phyloP scores from a whole-genome alignment of 1,140 invertebrate genomes.

The Drosophila bipectinata region DNA sequence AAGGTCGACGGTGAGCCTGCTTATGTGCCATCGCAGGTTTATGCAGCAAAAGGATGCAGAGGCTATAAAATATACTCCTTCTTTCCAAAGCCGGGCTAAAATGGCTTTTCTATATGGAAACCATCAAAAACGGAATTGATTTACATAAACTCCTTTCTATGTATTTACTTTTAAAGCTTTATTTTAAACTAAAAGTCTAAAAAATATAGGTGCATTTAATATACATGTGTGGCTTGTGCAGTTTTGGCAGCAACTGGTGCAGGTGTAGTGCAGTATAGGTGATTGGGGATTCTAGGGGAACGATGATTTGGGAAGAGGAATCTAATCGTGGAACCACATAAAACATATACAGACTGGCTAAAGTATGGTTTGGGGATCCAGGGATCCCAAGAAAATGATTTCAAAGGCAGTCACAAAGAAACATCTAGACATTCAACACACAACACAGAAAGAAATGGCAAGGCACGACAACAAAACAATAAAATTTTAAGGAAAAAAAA shows the following conservation, averaged over 20 bases:
- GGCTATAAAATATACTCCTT: not conserved
- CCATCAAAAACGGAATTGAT: not conserved
- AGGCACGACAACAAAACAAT: slow-evolving; percentile 49
- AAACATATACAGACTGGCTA: slow-evolving; percentile 1
- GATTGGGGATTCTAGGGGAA: slow-evolving; percentile 28
- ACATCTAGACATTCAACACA: slow-evolving; percentile 64
- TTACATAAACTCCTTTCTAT: not conserved
- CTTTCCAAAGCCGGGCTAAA: not conserved
- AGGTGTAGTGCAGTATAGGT: slow-evolving; percentile 37
- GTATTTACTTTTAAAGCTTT: not conserved
- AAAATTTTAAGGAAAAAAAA: slow-evolving; percentile 28
- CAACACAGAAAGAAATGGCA: slow-evolving; percentile 50
- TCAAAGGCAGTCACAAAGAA: slow-evolving; percentile 12
- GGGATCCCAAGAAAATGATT: not conserved
- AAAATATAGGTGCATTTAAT: slow-evolving; percentile 39
- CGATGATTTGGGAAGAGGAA: not conserved
- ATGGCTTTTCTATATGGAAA: slow-evolving; percentile 1
- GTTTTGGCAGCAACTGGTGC: slow-evolving; percentile 60
- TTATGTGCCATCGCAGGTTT: slow-evolving; percentile 20
- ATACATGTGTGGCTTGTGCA: slow-evolving; percentile 62
- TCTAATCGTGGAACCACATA: slow-evolving; percentile 16
- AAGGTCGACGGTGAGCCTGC: slow-evolving; percentile 27
- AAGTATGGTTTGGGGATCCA: not conserved
- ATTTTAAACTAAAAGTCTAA: not conserved
- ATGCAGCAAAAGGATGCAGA: slow-evolving; percentile 13